Evolutionary conservation across 1,140 invertebrate genomes (phyloP), one percentile per base, ranked within the genome.

Genomic region (Conopomorpha cramerella): DNA sequence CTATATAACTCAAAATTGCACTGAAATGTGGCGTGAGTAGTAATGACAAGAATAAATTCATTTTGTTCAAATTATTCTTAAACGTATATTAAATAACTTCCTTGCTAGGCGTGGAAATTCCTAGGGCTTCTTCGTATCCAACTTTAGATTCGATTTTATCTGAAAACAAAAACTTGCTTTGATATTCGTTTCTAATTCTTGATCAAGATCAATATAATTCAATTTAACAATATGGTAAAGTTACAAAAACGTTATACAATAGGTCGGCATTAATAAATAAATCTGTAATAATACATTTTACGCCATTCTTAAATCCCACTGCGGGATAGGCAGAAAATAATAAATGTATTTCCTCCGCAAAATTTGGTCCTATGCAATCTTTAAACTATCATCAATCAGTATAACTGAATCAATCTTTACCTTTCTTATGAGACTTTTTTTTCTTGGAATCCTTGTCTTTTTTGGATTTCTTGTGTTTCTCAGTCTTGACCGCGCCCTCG

Each of bases 41-140:
- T 39, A 36, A 50, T 55, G 57, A 58, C 43, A 46, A 49, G 46
- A 49, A 48, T 50, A 27, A 35, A 28, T 27, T n/a, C 34, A 42
- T 40, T 30, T 29, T 16, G 34, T 50, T 41, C 31, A 39, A 49
- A 35, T 34, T 41, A 46, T 48, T 38, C 11, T 29, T 34, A 42
- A 48, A 49, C 44, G 27, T 53, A 52, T 49, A 57, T 62, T 82
- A 81, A 63, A 82, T 71, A 57, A 89, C 83, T 80, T 95, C 93
- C 73, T 95, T 93, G 34, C 92, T 95, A 2, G 92, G 92, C 11
- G 92, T 95, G 3, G 92, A 93, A 47, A 95, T 93, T 36, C 92
- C 93, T 41, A 90, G 80, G 16, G 92, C 88, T 78, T 93, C 87
- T 61, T 90, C 87, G 50, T 90, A 89, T 18, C 83, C 86, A 3